Base-by-base conservation (phyloP, 1,140 invertebrate species). In the Papilio polyxenes region DNA sequence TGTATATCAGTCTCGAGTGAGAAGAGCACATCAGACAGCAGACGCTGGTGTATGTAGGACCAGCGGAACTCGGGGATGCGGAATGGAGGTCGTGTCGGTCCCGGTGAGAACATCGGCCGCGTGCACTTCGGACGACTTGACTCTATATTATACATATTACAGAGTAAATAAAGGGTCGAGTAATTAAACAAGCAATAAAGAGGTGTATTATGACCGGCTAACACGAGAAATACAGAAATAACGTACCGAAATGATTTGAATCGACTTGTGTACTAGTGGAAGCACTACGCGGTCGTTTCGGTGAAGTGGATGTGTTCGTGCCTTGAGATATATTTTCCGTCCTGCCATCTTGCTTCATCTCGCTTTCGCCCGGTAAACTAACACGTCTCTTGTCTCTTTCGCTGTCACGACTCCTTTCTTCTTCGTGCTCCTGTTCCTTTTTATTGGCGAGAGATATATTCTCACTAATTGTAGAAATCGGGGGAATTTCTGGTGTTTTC, bases 11-110 rank as follows among this genome's bases (percentile, higher is more conserved):
- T 98, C 95, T 99, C 99, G 40, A 99, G 95, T 0, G 98, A 99
- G 94, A 99, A 99, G 11, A 99, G 95, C 31, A 99, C 97, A 95
- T 99, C 99, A 15, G 98, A 99, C 3, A 99, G 95, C 81, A 99
- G 95, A 98, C 98, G 96, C 94, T 99, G 98, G 95, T 99, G 99
- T 85, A 99, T 98, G 92, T 98, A 98, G 6, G 99, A 99, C 99
- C 99, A 99, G 87, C 99, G 97, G 95, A 99, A 99, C 95, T 99
- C 99, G 49, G 99, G 99, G 92, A 99, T 99, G 85, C 99, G 96
- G 95, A 99, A 99, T 0, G 99, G 98, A 37, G 99, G 99, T 86
- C 98, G 96, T 23, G 98, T 98, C 17, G 98, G 98, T 15, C 98
- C 98, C 72, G 98, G 98, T 92, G 98, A 99, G 92, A 99, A 99